These are phyloP conservation scores for Gonatopus flavifemur DNA, from an alignment of 1,140 invertebrate genomes.

Conservation along the genomic window DNA sequence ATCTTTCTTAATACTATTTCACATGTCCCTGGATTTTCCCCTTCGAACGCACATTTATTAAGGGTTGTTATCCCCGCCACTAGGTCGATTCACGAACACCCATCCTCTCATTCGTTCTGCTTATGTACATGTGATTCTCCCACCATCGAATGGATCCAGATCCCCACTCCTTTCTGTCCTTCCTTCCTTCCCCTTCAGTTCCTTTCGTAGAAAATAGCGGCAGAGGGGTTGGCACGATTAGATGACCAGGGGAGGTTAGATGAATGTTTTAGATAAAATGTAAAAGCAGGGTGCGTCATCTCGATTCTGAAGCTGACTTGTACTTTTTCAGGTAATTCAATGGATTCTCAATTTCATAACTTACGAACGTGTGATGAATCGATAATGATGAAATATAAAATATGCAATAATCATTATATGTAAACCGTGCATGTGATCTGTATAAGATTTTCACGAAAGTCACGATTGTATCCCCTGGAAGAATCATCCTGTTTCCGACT, in stretches of 20 bases:
- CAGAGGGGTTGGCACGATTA: slow-evolving; percentile 40
- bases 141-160: slow-evolving; percentile 28
- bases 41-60: slow-evolving; percentile 41
- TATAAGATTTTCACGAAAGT: too few relatives aligned
- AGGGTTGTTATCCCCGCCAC: slow-evolving; percentile 39
- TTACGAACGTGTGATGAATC: too few relatives aligned
- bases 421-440: too few relatives aligned
- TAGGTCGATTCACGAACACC: slow-evolving; percentile 15
- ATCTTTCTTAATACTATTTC: slow-evolving; percentile 26
- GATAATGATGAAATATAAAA: too few relatives aligned
- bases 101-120: slow-evolving; percentile 28
- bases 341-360: too few relatives aligned
- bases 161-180: slow-evolving; percentile 30
- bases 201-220: slow-evolving; percentile 48
- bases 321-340: too few relatives aligned
- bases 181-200: slow-evolving; percentile 30
- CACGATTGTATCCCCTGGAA: too few relatives aligned
- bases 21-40: slow-evolving; percentile 13
- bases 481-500: too few relatives aligned
- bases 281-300: slow-evolving; percentile 39
- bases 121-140: slow-evolving; percentile 26
- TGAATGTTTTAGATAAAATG: slow-evolving; percentile 52
- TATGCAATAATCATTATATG: too few relatives aligned
- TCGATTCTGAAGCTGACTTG: too few relatives aligned
- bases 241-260: slow-evolving; percentile 51